Conservation (phyloP, 1,140 invertebrate species). For the Scaptomyza hsui region DNA sequence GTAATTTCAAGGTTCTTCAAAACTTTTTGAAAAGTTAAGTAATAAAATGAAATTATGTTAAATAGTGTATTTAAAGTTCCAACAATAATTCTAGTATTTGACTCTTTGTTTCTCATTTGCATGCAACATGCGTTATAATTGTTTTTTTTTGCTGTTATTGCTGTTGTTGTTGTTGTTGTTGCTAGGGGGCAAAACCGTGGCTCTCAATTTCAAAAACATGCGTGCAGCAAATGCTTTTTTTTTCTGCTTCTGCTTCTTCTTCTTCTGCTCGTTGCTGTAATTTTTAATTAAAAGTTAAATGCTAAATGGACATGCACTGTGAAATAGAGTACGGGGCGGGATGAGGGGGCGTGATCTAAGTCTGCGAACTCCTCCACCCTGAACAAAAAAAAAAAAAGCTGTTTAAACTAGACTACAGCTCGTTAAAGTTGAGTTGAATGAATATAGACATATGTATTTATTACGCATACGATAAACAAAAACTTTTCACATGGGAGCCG, state of each 20-base stretch:
- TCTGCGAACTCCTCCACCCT: no score
- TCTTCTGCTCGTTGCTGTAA: slow-evolving; percentile 20
- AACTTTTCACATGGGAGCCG: slow-evolving; percentile 53
- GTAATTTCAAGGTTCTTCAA: no score
- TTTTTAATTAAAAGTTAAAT: slow-evolving; percentile 79
- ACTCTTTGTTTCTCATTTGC: slow-evolving; percentile 54
- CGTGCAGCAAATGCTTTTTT: slow-evolving; percentile 62
- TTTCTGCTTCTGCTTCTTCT: not conserved
- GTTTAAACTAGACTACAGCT: slow-evolving; percentile 26
- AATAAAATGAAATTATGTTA: no score
- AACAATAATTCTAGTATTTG: slow-evolving; percentile 18
- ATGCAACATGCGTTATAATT: slow-evolving; percentile 62
- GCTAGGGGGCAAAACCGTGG: slow-evolving; percentile 20
- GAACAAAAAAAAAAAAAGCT: not conserved
- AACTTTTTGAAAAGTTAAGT: no score
- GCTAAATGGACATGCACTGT: slow-evolving; percentile 68
- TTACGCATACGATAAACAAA: slow-evolving; percentile 79
- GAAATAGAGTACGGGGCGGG: not conserved
- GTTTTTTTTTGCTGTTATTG: slow-evolving; percentile 17
- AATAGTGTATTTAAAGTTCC: slow-evolving; percentile 27
- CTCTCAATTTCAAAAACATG: slow-evolving; percentile 45
- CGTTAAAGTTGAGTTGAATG: slow-evolving; percentile 3
- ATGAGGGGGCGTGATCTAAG: slow-evolving; percentile 46
- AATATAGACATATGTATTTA: slow-evolving; percentile 60
- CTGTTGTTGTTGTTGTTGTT: slow-evolving; percentile 28